Evolutionary conservation across 2,888 invertebrate species (phyloP).

Genomic region (Phortica magna): DNA sequence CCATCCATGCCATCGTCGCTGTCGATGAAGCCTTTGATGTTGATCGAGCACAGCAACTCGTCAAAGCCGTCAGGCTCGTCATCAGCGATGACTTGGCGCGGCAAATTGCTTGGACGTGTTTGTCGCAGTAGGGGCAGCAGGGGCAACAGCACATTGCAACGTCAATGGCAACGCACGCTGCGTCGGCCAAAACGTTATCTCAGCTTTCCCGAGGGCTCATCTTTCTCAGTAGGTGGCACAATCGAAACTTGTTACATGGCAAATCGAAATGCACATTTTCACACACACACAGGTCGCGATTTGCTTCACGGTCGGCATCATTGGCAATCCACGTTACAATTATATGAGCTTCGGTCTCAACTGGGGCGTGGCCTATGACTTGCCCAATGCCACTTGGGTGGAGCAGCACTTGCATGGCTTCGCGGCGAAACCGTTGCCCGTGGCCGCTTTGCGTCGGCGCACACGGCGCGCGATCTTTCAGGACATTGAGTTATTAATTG

Average conservation of each 20-base stretch:
- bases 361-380: slow-evolving; percentile 85
- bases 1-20: neutral
- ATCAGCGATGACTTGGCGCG: neutral
- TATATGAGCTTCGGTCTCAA: slow-evolving; percentile 83
- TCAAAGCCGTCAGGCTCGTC: slow-evolving; percentile 13
- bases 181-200: slow-evolving; percentile 77
- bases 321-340: slow-evolving; percentile 80
- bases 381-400: slow-evolving; percentile 80
- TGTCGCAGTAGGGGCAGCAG: too few relatives aligned
- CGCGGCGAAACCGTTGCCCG: slow-evolving; percentile 55
- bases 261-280: neutral
- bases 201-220: slow-evolving; percentile 81
- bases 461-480: slow-evolving; percentile 68
- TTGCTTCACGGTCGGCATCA: slow-evolving; percentile 82
- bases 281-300: slow-evolving; percentile 78
- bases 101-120: neutral
- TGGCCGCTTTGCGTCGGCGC: slow-evolving; percentile 79
- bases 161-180: slow-evolving; percentile 53
- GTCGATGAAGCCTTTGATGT: neutral
- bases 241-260: neutral
- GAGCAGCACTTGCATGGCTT: slow-evolving; percentile 75
- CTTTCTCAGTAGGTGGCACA: slow-evolving; percentile 79
- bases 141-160: slow-evolving; percentile 21
- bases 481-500: slow-evolving; percentile 79
- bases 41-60: slow-evolving; percentile 19